These are phyloP conservation scores for Melanargia galathea DNA, from an alignment of 2,888 invertebrate genomes.

Conservation along the genomic window DNA sequence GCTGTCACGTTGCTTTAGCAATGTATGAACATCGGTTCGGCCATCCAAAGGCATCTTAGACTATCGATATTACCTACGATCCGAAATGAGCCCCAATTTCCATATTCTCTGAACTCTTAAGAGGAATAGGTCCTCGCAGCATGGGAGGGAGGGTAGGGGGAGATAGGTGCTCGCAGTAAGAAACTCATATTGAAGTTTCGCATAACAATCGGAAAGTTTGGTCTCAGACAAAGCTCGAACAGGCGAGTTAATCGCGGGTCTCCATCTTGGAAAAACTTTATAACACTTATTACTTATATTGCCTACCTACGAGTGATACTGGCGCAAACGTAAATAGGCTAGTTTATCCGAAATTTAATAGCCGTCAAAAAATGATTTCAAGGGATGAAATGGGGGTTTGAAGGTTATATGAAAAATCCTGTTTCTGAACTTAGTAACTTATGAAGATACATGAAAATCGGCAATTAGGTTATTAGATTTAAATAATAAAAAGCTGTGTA, in stretches of 20 bases:
- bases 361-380: neutral
- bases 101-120: constrained; percentile 18
- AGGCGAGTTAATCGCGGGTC: constrained; percentile 13
- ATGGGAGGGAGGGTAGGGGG: neutral
- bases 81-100: too few species aligned
- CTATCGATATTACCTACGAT: too few species aligned
- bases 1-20: too few species aligned
- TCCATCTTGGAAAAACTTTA: constrained; percentile 23
- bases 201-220: constrained; percentile 58
- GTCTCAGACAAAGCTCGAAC: constrained; percentile 44
- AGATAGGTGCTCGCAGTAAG: neutral
- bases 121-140: neutral
- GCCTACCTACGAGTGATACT: constrained; percentile 1
- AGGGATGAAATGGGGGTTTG: neutral
- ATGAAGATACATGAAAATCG: too few species aligned
- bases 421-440: too few species aligned
- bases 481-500: too few species aligned
- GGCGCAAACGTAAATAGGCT: neutral
- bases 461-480: too few species aligned
- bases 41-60: too few species aligned
- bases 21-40: too few species aligned
- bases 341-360: neutral
- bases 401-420: too few species aligned
- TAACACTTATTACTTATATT: constrained; percentile 12
- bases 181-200: constrained; percentile 43